Evolutionary conservation across 1,140 invertebrate species (phyloP).

Genomic region (Apolygus lucorum): DNA sequence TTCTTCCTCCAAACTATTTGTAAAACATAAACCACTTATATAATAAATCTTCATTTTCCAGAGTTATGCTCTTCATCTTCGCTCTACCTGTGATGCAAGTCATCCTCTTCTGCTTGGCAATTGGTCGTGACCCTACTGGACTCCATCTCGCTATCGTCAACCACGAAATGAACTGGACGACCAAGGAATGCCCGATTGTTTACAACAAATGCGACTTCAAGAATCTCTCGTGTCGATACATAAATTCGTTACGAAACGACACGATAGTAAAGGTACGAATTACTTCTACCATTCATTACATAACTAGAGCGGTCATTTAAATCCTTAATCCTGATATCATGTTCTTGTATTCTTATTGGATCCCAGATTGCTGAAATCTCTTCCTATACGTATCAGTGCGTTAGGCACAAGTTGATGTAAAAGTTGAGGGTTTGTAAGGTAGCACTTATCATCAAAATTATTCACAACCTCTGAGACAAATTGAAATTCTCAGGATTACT

Average conservation of each 20-base stretch:
- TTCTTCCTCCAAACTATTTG: no score
- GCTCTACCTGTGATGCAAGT: slow-evolving; percentile 86
- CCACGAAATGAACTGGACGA: slow-evolving; percentile 55
- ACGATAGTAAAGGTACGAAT: slow-evolving; percentile 52
- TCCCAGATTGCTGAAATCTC: no score
- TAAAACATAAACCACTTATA: no score
- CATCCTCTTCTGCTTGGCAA: slow-evolving; percentile 86
- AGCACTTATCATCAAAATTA: no score
- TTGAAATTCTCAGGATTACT: slow-evolving; percentile 29
- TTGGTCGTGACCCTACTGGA: slow-evolving; percentile 79
- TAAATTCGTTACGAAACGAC: slow-evolving; percentile 55
- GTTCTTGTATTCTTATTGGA: no score
- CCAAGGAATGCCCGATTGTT: slow-evolving; percentile 41
- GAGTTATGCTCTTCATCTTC: slow-evolving; percentile 82
- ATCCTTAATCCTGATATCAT: no score
- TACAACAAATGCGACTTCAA: slow-evolving; percentile 52
- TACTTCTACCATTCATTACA: no score
- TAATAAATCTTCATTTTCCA: slow-evolving; percentile 43
- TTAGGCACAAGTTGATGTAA: no score
- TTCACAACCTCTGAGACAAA: no score
- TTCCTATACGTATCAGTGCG: no score
- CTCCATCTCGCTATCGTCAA: slow-evolving; percentile 79
- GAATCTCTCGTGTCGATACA: slow-evolving; percentile 64
- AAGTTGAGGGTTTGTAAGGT: no score
- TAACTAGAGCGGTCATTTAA: no score